Evolutionary conservation across 2,113 vertebrate species (phyloP).

Genomic region (Aegithalos caudatus): DNA sequence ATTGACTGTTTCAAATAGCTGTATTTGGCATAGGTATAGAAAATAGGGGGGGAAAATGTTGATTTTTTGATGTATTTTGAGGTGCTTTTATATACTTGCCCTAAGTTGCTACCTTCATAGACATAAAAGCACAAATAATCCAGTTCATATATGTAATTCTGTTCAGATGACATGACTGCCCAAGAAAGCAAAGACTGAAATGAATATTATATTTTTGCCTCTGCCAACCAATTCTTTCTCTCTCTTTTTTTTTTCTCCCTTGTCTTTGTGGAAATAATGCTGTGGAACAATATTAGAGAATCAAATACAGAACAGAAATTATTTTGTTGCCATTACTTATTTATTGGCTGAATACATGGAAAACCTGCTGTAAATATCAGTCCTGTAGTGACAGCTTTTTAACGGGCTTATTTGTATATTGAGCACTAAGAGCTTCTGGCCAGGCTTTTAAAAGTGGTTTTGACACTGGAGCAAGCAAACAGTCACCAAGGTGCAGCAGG

Average conservation of each 20-base stretch:
- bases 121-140: neutral
- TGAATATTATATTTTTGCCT: neutral
- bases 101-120: neutral
- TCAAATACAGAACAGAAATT: neutral
- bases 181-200: neutral
- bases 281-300: neutral
- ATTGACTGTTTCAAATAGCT: neutral
- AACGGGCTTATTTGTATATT: neutral
- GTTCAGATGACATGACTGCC: neutral
- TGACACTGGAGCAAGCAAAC: slow-evolving; percentile 2
- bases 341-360: neutral
- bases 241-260: neutral
- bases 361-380: neutral
- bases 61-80: neutral
- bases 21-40: neutral
- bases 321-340: neutral
- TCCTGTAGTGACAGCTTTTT: neutral
- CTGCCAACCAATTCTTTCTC: neutral
- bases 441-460: slow-evolving; percentile 6
- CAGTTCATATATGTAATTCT: neutral
- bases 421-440: neutral
- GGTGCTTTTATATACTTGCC: neutral
- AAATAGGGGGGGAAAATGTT: neutral
- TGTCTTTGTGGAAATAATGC: neutral
- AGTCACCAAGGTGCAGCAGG: neutral